These are phyloP conservation scores for Phymastichus coffea DNA, from an alignment of 1,140 invertebrate genomes.

Conservation along the genomic window DNA sequence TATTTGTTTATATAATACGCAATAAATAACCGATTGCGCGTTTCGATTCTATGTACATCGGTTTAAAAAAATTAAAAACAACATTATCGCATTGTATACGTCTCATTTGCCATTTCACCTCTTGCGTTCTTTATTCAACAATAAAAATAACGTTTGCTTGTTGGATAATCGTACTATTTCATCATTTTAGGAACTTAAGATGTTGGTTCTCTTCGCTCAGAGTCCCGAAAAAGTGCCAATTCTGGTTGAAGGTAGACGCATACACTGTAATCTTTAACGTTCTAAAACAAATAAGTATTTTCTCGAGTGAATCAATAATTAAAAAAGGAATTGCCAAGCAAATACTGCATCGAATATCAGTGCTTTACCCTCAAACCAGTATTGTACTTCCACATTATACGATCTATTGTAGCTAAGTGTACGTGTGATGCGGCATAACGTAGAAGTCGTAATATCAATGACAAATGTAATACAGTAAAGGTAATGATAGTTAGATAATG, in stretches of 20 bases:
- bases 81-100: constrained; percentile 35
- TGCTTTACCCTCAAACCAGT: too few species aligned
- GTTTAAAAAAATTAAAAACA: constrained; percentile 51
- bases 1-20: constrained; percentile 42
- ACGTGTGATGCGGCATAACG: too few species aligned
- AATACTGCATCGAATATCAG: too few species aligned
- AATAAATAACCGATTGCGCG: constrained; percentile 52
- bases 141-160: constrained; percentile 37
- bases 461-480: too few species aligned
- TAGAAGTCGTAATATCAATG: too few species aligned
- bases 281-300: too few species aligned
- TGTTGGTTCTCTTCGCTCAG: constrained; percentile 39
- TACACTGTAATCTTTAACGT: not conserved
- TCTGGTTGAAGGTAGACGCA: not conserved
- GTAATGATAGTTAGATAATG: too few species aligned
- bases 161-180: constrained; percentile 42
- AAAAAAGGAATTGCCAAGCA: too few species aligned
- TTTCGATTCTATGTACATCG: constrained; percentile 50
- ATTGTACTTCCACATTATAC: too few species aligned
- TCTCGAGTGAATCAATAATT: too few species aligned
- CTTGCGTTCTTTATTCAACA: constrained; percentile 23
- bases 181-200: constrained; percentile 53
- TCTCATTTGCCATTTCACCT: constrained; percentile 16
- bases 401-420: too few species aligned
- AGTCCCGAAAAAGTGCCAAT: constrained; percentile 36